A percentile compares a stretch with the other conserved stretches of the same genome.
Evolutionary conservation across 2,113 vertebrate species (phyloP).

Genomic region (Columbina picui): DNA sequence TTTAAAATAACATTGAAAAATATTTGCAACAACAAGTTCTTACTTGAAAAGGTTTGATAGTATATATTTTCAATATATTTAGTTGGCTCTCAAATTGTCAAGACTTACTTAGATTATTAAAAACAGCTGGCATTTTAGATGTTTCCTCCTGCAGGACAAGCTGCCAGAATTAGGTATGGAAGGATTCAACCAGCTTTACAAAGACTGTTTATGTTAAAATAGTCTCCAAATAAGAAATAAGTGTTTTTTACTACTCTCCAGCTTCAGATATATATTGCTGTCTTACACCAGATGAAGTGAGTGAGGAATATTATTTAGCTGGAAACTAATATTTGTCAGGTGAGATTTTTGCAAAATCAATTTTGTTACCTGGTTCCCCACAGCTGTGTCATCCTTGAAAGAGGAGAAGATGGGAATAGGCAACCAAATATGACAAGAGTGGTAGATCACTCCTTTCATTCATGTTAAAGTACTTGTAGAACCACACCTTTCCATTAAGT

Average conservation of each 20-base stretch:
- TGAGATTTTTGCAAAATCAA: background rate
- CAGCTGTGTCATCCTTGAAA: background rate
- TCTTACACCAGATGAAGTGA: background rate
- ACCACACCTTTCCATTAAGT: background rate
- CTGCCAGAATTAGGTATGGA: background rate
- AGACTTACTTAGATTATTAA: background rate
- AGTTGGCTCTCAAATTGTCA: background rate
- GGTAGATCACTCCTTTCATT: background rate
- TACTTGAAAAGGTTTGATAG: background rate
- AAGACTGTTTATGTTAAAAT: background rate
- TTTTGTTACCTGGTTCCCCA: background rate
- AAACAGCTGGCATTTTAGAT: background rate
- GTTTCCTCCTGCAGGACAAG: background rate
- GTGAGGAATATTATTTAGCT: background rate
- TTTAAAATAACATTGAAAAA: background rate
- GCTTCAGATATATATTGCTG: background rate
- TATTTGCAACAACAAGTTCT: background rate
- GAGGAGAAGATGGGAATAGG: background rate
- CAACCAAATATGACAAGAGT: background rate
- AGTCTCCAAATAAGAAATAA: background rate
- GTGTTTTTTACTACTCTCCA: background rate
- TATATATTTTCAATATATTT: background rate
- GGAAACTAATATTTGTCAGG: background rate
- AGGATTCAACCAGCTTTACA: background rate
- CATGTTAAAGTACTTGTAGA: background rate